Evolutionary conservation across 2,113 vertebrate species (phyloP).

Genomic region (Etheostoma spectabile): DNA sequence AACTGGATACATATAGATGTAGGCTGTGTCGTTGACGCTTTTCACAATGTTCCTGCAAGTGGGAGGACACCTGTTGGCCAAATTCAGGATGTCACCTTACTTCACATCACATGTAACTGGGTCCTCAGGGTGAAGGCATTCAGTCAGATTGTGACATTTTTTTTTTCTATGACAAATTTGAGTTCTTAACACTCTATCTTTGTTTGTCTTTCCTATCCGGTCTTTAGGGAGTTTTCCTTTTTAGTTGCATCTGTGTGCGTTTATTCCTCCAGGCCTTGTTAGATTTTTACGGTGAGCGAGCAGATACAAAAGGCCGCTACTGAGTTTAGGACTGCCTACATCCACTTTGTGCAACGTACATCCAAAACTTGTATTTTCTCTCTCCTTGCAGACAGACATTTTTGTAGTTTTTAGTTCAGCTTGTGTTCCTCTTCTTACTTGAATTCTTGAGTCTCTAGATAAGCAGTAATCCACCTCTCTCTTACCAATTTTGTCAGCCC

Average conservation of each 20-base stretch:
- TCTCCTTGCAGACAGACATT: background rate
- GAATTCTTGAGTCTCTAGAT: background rate
- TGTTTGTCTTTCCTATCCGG: constrained; percentile 3
- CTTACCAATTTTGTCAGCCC: background rate
- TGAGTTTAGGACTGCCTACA: constrained; percentile 17
- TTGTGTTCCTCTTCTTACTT: background rate
- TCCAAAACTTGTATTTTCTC: background rate
- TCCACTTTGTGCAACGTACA: background rate
- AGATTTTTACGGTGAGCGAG: constrained; percentile 36
- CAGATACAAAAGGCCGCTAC: constrained; percentile 54
- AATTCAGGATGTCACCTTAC: background rate
- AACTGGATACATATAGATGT: background rate
- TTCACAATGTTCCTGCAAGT: background rate
- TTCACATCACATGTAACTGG: background rate
- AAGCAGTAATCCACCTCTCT: background rate
- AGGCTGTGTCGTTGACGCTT: background rate
- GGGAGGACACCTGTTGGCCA: constrained; percentile 64
- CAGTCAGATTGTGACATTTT: background rate
- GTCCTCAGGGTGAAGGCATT: background rate
- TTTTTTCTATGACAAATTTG: background rate
- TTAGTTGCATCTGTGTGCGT: background rate
- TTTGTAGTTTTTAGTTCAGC: background rate
- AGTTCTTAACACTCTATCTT: background rate
- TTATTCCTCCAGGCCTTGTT: constrained; percentile 39
- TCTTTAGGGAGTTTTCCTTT: background rate